Conservation (phyloP, 2,113 vertebrate genomes). For the Clarias magur region DNA sequence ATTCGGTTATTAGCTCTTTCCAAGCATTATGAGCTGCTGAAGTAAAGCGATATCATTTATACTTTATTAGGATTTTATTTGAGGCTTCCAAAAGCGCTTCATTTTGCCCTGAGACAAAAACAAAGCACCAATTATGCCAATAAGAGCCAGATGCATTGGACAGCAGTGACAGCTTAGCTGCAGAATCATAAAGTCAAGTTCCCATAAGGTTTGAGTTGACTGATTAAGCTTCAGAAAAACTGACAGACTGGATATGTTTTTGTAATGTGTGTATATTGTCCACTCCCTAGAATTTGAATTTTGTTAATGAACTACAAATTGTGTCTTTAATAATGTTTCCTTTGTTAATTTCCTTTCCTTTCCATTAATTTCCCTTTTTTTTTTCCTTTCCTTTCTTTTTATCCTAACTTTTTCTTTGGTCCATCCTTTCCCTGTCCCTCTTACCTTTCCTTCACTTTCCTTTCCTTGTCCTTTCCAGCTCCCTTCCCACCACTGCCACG, state of each 20-base stretch:
- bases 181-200: background rate
- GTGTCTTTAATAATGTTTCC: no score
- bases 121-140: slow-evolving; percentile 22
- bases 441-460: background rate
- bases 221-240: background rate
- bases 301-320: background rate
- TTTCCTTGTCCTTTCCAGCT: background rate
- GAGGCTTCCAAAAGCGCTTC: slow-evolving; percentile 13
- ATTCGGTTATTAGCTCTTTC: slow-evolving; percentile 26
- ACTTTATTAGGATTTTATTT: slow-evolving; percentile 15
- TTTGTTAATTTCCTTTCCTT: background rate
- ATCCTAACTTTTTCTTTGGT: background rate
- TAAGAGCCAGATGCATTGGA: slow-evolving; percentile 27
- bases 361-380: background rate
- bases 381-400: background rate
- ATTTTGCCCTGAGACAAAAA: slow-evolving; percentile 21
- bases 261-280: background rate
- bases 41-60: slow-evolving; percentile 26
- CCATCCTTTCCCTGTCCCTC: background rate
- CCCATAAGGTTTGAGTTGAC: background rate
- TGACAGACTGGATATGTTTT: background rate
- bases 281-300: background rate
- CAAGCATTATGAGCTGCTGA: slow-evolving; percentile 24
- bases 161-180: background rate
- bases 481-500: background rate